These are phyloP conservation scores for Sterna hirundo DNA, from an alignment of 2,113 vertebrate genomes.

Conservation along the genomic window DNA sequence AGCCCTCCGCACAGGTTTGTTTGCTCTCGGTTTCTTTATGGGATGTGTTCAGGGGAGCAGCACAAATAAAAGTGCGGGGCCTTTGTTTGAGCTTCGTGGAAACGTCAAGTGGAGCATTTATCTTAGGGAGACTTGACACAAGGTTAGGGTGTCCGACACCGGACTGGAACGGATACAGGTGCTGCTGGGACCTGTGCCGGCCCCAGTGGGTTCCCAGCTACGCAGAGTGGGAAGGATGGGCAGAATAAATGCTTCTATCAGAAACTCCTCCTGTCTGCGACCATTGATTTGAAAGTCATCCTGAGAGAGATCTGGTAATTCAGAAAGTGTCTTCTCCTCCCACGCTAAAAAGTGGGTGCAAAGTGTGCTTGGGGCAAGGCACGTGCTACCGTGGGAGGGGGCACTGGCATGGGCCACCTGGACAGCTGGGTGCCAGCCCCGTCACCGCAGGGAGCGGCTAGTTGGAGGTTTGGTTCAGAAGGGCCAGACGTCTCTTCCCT, in stretches of 20 bases:
- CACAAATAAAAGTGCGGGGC: conserved; percentile 20
- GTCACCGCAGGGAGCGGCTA: fast-evolving
- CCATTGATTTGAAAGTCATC: neutral
- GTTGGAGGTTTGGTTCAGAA: neutral
- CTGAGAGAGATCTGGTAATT: neutral
- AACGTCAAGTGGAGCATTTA: neutral
- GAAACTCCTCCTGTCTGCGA: neutral
- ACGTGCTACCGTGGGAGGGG: fast-evolving
- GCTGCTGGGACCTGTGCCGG: fast-evolving
- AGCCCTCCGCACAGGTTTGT: neutral
- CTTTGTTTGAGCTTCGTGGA: neutral
- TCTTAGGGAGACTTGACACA: neutral
- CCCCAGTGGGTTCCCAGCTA: neutral
- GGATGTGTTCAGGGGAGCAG: neutral
- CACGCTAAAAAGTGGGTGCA: fast-evolving
- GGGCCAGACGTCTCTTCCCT: neutral
- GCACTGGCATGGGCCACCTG: neutral
- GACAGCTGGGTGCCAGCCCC: neutral
- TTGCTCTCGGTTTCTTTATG: conserved; percentile 18
- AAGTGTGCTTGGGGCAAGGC: neutral
- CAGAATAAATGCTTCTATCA: neutral
- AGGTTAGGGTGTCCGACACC: neutral
- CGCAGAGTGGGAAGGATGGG: neutral
- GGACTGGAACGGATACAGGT: neutral
- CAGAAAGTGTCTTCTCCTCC: neutral